Evolutionary conservation across 1,140 invertebrate species (phyloP).

Genomic region (Danaus melanippus): DNA sequence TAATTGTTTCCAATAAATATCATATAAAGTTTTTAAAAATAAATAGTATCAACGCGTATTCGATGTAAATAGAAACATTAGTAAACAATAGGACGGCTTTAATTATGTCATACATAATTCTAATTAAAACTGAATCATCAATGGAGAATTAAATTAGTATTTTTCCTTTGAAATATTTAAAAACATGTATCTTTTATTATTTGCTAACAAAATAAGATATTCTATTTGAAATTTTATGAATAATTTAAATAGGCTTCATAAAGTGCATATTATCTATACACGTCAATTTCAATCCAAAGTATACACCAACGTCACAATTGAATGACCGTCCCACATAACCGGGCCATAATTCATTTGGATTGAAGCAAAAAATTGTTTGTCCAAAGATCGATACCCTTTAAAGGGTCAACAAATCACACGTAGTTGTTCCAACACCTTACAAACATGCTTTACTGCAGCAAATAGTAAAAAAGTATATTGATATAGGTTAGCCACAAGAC

Average conservation of each 20-base stretch:
- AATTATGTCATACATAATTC: constrained; percentile 5
- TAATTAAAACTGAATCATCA: constrained; percentile 10
- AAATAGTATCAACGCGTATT: constrained; percentile 1
- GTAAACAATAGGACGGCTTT: constrained; percentile 10
- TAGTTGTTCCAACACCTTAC: constrained; percentile 54
- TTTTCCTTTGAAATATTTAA: constrained; percentile 10
- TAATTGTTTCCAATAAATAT: neutral
- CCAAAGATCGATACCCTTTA: constrained; percentile 48
- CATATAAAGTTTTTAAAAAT: constrained; percentile 1
- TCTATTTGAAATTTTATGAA: too few relatives aligned
- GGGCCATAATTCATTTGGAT: constrained; percentile 16
- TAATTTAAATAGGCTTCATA: too few relatives aligned
- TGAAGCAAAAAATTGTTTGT: constrained; percentile 14
- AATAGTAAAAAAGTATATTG: constrained; percentile 57
- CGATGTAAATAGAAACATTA: constrained; percentile 11
- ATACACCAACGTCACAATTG: too few relatives aligned
- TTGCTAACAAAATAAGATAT: too few relatives aligned
- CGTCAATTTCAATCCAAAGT: too few relatives aligned
- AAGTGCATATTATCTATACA: too few relatives aligned
- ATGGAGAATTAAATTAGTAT: constrained; percentile 7
- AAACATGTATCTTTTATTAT: too few relatives aligned
- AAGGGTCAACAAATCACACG: constrained; percentile 51
- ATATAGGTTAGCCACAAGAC: constrained; percentile 52
- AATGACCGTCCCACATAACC: too few relatives aligned
- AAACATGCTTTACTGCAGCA: constrained; percentile 36